Evolutionary conservation across 2,797 vertebrate species (phyloP).

Genomic region (Tapirus indicus): DNA sequence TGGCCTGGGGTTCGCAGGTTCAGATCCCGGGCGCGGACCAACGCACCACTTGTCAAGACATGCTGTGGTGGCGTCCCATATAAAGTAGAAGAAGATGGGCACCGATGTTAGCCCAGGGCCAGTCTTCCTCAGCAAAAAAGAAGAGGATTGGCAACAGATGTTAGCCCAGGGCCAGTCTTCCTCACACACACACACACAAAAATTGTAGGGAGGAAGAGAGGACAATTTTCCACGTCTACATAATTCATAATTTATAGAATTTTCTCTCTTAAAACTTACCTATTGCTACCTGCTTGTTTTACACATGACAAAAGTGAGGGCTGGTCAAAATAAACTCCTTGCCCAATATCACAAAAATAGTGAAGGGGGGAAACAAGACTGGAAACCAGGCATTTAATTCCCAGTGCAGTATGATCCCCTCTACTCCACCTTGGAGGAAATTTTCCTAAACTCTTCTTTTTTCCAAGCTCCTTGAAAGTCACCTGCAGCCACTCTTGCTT

Average conservation of each 20-base stretch:
- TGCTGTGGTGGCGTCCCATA: too few species aligned
- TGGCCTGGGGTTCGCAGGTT: too few species aligned
- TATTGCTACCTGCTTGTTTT: neutral
- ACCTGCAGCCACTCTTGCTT: neutral
- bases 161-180: too few species aligned
- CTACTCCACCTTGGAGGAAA: neutral
- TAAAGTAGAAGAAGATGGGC: too few species aligned
- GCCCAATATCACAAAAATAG: constrained; percentile 20
- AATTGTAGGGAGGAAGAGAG: neutral
- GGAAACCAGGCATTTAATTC: neutral
- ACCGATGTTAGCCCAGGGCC: too few species aligned
- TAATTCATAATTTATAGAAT: neutral
- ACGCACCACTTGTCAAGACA: too few species aligned
- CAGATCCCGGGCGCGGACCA: too few species aligned
- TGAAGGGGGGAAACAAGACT: neutral
- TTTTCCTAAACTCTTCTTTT: neutral
- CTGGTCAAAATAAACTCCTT: neutral
- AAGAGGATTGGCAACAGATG: too few species aligned
- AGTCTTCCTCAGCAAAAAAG: too few species aligned
- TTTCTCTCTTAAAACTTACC: constrained; percentile 18
- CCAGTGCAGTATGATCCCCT: neutral
- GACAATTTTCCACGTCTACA: neutral
- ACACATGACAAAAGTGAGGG: neutral
- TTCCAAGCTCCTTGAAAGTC: neutral
- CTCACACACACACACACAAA: too few species aligned